A percentile compares a stretch with the other conserved stretches of the same genome.
These are phyloP conservation scores for Acanthosepion esculentum DNA, from an alignment of 2,888 invertebrate species.

Conservation along the genomic window DNA sequence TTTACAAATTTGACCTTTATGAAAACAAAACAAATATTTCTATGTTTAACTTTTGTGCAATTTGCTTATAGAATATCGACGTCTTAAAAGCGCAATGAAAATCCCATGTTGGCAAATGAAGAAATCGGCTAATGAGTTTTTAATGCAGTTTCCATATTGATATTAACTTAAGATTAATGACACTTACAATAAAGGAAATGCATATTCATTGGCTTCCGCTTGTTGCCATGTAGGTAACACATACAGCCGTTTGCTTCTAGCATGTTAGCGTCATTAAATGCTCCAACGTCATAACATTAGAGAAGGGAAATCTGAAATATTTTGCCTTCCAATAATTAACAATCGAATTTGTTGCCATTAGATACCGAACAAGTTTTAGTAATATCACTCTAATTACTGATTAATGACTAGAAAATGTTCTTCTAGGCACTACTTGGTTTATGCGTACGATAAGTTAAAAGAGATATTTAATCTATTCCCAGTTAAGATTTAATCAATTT, in stretches of 20 bases:
- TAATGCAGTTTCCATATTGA: background rate
- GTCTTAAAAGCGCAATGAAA: background rate
- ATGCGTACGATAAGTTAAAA: background rate
- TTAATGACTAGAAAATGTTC: background rate
- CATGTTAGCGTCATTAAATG: background rate
- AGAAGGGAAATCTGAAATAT: background rate
- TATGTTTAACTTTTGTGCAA: background rate
- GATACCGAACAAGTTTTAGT: background rate
- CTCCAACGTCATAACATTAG: background rate
- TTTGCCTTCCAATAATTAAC: background rate
- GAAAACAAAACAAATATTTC: too few relatives aligned
- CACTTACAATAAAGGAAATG: background rate
- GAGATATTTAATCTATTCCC: background rate
- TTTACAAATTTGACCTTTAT: too few relatives aligned
- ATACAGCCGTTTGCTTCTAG: background rate
- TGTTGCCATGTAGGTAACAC: background rate
- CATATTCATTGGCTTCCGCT: background rate
- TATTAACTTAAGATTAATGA: background rate
- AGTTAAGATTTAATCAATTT: background rate
- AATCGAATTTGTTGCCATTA: conserved; percentile 11
- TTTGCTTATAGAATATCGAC: background rate
- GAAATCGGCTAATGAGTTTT: background rate
- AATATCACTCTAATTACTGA: background rate
- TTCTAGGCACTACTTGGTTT: background rate
- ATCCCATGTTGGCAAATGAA: background rate